A percentile compares a stretch with the other conserved stretches of the same genome.
These are phyloP conservation scores for Cryptosula pallasiana DNA, from an alignment of 2,888 invertebrate species.

Conservation along the genomic window DNA sequence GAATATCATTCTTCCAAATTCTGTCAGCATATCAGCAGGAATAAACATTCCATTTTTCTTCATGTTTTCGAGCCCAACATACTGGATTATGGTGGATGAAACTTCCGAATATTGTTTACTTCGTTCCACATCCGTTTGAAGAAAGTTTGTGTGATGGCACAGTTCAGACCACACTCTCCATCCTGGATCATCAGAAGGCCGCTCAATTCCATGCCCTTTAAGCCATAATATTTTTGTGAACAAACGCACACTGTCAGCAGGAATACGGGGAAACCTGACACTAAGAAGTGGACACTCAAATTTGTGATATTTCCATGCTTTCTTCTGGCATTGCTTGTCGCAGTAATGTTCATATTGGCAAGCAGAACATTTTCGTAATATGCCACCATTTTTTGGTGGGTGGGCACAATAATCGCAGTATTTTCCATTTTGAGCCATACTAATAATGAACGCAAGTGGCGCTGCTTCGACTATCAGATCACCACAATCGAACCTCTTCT, in stretches of 20 bases:
- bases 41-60: background rate
- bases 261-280: background rate
- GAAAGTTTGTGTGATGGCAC: background rate
- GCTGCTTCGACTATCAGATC: background rate
- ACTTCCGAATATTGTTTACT: background rate
- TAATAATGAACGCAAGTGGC: background rate
- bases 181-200: background rate
- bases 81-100: background rate
- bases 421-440: background rate
- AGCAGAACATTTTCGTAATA: background rate
- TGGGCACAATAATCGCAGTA: slow-evolving; percentile 9
- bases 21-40: background rate
- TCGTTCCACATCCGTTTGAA: background rate
- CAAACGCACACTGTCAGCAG: background rate
- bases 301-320: slow-evolving; percentile 11
- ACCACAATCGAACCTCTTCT: background rate
- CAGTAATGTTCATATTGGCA: slow-evolving; percentile 13
- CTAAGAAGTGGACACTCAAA: slow-evolving; percentile 17
- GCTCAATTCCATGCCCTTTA: background rate
- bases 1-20: background rate
- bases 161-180: slow-evolving; percentile 11
- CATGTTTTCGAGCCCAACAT: background rate
- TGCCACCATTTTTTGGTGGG: background rate
- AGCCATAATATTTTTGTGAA: background rate
- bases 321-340: slow-evolving; percentile 9